Conservation (phyloP, 2,797 vertebrate genomes). For the Falco berigora region DNA sequence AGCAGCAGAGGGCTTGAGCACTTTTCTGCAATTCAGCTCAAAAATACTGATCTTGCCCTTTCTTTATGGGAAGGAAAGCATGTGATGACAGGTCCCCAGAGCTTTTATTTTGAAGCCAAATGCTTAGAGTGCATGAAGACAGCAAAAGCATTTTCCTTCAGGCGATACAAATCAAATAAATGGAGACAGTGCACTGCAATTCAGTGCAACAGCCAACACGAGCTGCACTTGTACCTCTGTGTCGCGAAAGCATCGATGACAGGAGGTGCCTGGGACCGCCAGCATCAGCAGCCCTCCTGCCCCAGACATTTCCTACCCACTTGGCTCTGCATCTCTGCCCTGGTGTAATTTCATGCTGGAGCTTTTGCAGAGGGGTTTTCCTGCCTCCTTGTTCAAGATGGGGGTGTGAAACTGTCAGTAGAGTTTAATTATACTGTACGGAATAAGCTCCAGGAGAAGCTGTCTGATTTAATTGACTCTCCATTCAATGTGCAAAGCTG, state of each 20-base stretch:
- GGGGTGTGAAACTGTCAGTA: background rate
- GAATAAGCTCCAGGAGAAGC: background rate
- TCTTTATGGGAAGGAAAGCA: background rate
- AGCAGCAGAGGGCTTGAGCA: background rate
- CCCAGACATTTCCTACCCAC: fast-evolving
- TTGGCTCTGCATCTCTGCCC: background rate
- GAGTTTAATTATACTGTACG: background rate
- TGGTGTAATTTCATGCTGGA: background rate
- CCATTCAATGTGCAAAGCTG: background rate
- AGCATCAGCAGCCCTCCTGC: background rate
- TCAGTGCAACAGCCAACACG: background rate
- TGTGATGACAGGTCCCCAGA: conserved; percentile 22
- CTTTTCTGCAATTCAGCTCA: conserved; percentile 1
- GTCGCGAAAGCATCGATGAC: fast-evolving
- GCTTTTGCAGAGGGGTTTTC: background rate
- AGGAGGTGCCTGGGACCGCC: background rate
- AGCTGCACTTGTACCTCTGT: background rate
- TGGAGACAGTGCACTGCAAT: background rate
- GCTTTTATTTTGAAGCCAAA: conserved; percentile 61
- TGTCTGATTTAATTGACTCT: background rate
- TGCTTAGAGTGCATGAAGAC: conserved; percentile 44
- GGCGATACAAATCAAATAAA: conserved; percentile 48
- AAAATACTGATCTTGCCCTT: conserved; percentile 8
- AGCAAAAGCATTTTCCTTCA: conserved; percentile 46
- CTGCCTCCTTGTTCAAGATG: background rate